Conservation (phyloP, 2,888 invertebrate genomes). For the Patella pellucida region DNA sequence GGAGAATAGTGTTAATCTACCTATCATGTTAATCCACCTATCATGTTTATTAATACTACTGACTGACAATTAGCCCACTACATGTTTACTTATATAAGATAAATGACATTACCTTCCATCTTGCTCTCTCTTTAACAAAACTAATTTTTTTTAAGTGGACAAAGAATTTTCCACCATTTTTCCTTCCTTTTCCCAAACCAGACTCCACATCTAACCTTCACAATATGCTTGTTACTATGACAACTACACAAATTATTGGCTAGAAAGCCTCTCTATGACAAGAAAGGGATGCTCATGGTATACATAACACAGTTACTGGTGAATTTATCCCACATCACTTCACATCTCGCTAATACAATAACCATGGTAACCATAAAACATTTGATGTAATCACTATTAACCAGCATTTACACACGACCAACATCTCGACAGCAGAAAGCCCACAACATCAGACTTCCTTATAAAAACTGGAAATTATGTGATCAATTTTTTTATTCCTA, state of each 20-base stretch:
- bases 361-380: constrained; percentile 9
- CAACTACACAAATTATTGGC: constrained; percentile 12
- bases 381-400: constrained; percentile 11
- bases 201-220: background rate
- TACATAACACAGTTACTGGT: background rate
- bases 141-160: background rate
- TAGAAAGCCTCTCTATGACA: constrained; percentile 12
- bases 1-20: too few species aligned
- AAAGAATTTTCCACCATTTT: constrained; percentile 1
- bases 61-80: too few species aligned
- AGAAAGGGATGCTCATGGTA: constrained; percentile 9
- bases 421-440: too few species aligned
- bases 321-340: background rate
- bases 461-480: too few species aligned
- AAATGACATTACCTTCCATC: too few species aligned
- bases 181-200: background rate
- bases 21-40: too few species aligned
- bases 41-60: too few species aligned
- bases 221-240: constrained; percentile 5
- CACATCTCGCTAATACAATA: background rate
- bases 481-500: too few species aligned
- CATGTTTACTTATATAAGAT: too few species aligned
- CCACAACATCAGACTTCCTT: too few species aligned
- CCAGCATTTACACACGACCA: too few species aligned
- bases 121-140: too few species aligned